Conservation (phyloP, 2,888 invertebrate genomes). For the Drosophila ustulata region DNA sequence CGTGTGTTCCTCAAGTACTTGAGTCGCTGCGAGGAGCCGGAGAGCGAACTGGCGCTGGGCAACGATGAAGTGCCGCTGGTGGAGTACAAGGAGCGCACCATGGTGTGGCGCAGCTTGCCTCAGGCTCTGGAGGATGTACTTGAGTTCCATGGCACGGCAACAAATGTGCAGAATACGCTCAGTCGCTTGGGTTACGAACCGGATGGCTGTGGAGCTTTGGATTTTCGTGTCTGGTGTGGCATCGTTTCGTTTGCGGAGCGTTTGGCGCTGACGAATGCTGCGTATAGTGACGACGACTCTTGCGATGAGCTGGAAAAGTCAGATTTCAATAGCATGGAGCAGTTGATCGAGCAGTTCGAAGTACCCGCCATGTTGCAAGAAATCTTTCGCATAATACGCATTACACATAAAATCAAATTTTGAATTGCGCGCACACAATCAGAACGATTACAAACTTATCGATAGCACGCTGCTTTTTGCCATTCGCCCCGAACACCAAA, state of each 20-base stretch:
- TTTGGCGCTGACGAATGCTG: slow-evolving; percentile 83
- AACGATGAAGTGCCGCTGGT: slow-evolving; percentile 61
- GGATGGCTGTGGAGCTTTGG: slow-evolving; percentile 86
- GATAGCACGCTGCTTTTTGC: slow-evolving; percentile 18
- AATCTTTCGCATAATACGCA: slow-evolving; percentile 79
- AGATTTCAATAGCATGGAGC: slow-evolving; percentile 89
- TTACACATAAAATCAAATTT: slow-evolving; percentile 71
- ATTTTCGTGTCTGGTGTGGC: slow-evolving; percentile 92
- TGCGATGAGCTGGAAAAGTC: slow-evolving; percentile 90
- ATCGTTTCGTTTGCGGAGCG: slow-evolving; percentile 92
- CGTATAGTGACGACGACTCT: slow-evolving; percentile 87
- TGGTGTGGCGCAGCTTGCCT: slow-evolving; percentile 72
- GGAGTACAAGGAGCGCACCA: slow-evolving; percentile 79
- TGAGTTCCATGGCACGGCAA: slow-evolving; percentile 84
- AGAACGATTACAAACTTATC: slow-evolving; percentile 17
- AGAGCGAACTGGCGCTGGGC: slow-evolving; percentile 47
- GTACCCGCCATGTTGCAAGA: slow-evolving; percentile 79
- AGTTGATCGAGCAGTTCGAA: slow-evolving; percentile 86
- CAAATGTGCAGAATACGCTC: slow-evolving; percentile 78
- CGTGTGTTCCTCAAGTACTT: slow-evolving; percentile 86
- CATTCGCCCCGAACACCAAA: slow-evolving; percentile 22
- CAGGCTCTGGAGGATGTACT: slow-evolving; percentile 85
- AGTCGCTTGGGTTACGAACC: slow-evolving; percentile 67
- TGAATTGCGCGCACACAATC: slow-evolving; percentile 17
- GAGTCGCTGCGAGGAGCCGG: slow-evolving; percentile 75